Evolutionary conservation across 1,140 invertebrate genomes (phyloP).

Genomic region (Drosophila pachea): DNA sequence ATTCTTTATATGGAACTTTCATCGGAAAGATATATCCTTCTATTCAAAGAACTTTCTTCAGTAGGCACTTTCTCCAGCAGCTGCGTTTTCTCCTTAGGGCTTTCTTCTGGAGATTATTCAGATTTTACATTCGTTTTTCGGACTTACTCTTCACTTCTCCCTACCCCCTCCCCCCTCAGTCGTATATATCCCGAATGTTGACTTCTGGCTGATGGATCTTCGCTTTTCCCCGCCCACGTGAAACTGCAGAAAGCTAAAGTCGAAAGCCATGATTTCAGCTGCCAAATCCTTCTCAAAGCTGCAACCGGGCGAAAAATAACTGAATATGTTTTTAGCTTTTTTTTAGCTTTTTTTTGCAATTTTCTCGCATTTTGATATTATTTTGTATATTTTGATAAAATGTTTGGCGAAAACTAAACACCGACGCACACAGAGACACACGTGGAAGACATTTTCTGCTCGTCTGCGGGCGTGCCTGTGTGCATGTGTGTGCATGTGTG

Average conservation of each 20-base stretch:
- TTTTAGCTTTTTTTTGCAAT: background rate
- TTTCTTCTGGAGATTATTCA: too few relatives aligned
- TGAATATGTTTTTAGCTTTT: conserved; percentile 42
- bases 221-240: conserved; percentile 52
- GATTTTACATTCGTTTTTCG: too few relatives aligned
- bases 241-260: conserved; percentile 57
- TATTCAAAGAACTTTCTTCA: too few relatives aligned
- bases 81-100: too few relatives aligned
- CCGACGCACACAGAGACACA: conserved; percentile 27
- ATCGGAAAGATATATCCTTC: too few relatives aligned
- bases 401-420: conserved; percentile 32
- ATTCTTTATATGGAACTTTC: too few relatives aligned
- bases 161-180: too few relatives aligned
- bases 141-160: background rate
- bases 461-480: background rate
- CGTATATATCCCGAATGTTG: too few relatives aligned
- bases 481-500: conserved; percentile 1
- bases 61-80: too few relatives aligned
- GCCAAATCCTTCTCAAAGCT: conserved; percentile 70
- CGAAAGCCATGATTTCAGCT: conserved; percentile 69
- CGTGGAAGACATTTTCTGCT: conserved; percentile 45
- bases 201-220: background rate
- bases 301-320: conserved; percentile 70
- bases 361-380: conserved; percentile 20
- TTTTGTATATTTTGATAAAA: conserved; percentile 41